Evolutionary conservation across 2,113 vertebrate species (phyloP).

Genomic region (Falco punctatus): DNA sequence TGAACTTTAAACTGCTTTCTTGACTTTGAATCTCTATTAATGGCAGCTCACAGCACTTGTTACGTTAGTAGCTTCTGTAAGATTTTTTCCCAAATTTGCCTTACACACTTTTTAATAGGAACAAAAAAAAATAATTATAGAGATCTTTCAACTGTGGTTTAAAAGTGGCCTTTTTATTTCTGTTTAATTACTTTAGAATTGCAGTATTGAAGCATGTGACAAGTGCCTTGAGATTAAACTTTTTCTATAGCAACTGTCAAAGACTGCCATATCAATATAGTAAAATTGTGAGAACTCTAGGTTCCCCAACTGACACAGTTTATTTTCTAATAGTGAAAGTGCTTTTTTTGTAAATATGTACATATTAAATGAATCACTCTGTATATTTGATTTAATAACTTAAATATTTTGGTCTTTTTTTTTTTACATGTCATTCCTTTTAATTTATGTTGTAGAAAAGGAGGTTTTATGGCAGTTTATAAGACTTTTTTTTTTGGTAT

Average conservation of each 20-base stretch:
- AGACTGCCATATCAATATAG: slow-evolving; percentile 79
- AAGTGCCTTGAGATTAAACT: slow-evolving; percentile 93
- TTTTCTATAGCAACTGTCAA: slow-evolving; percentile 82
- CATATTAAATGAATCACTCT: slow-evolving; percentile 94
- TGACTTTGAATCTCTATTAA: slow-evolving; percentile 68
- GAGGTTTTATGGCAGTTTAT: slow-evolving; percentile 82
- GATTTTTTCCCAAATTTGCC: slow-evolving; percentile 67
- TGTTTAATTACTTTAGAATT: slow-evolving; percentile 71
- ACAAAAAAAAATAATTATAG: slow-evolving; percentile 52
- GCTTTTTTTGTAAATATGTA: slow-evolving; percentile 92
- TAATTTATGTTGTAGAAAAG: slow-evolving; percentile 81
- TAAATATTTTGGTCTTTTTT: slow-evolving; percentile 84
- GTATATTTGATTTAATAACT: slow-evolving; percentile 99
- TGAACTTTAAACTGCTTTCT: slow-evolving; percentile 62
- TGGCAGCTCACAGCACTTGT: slow-evolving; percentile 76
- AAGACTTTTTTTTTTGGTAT: slow-evolving; percentile 69
- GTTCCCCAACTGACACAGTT: slow-evolving; percentile 69
- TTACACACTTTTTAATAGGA: slow-evolving; percentile 55
- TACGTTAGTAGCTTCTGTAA: slow-evolving; percentile 69
- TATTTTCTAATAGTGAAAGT: slow-evolving; percentile 76
- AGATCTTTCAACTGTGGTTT: slow-evolving; percentile 83
- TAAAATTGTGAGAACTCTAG: slow-evolving; percentile 74
- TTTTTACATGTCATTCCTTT: slow-evolving; percentile 86
- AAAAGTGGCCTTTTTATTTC: slow-evolving; percentile 89
- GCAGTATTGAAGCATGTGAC: slow-evolving; percentile 88